These are phyloP conservation scores for Erpobdella octoculata DNA, from an alignment of 2,888 invertebrate genomes.

Conservation along the genomic window DNA sequence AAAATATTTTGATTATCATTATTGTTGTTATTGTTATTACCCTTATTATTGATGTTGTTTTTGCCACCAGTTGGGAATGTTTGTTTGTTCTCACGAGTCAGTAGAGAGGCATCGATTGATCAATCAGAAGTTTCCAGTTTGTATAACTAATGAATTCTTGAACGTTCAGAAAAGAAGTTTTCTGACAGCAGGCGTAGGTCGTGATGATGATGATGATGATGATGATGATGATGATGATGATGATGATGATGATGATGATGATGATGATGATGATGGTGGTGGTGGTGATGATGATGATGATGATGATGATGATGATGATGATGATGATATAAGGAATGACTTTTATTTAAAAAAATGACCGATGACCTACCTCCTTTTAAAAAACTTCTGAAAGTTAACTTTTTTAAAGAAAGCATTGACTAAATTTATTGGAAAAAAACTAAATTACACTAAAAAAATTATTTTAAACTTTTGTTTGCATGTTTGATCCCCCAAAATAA, in stretches of 20 bases:
- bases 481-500: too few relatives aligned
- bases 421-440: too few relatives aligned
- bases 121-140: not conserved
- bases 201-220: constrained; percentile 22
- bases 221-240: constrained; percentile 22
- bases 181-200: not conserved
- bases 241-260: constrained; percentile 24
- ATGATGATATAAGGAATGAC: not conserved
- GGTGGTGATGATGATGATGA: constrained; percentile 23
- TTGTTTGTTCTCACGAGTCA: too few relatives aligned
- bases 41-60: too few relatives aligned
- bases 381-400: too few relatives aligned
- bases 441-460: too few relatives aligned
- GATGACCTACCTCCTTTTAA: not conserved
- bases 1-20: too few relatives aligned
- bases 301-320: constrained; percentile 14
- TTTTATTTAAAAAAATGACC: not conserved
- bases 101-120: not conserved
- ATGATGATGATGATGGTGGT: constrained; percentile 19
- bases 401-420: too few relatives aligned
- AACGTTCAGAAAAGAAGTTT: not conserved
- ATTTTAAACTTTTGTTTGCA: too few relatives aligned
- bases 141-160: too few relatives aligned
- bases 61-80: too few relatives aligned
- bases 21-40: too few relatives aligned